Evolutionary conservation across 2,113 vertebrate genomes (phyloP).

Genomic region (Plestiodon gilberti): DNA sequence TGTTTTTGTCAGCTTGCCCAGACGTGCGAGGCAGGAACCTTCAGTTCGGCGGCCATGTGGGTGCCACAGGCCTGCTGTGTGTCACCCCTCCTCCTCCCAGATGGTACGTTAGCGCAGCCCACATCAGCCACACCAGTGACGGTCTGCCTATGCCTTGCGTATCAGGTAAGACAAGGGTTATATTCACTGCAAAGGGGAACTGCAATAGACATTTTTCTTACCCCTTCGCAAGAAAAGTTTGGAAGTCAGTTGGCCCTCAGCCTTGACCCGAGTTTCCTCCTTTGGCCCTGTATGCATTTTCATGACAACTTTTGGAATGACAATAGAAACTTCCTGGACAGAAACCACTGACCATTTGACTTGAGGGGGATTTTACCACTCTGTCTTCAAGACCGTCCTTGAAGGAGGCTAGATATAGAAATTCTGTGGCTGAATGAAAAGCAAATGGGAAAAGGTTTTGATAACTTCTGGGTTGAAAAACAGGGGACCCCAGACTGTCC

Average conservation of each 20-base stretch:
- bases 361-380: too few relatives aligned
- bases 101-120: too few relatives aligned
- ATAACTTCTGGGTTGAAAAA: not conserved
- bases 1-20: too few relatives aligned
- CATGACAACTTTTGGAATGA: not conserved
- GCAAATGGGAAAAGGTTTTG: not conserved
- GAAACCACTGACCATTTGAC: not conserved
- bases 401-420: not conserved
- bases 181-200: not conserved
- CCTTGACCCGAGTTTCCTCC: not conserved
- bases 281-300: not conserved
- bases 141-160: too few relatives aligned
- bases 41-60: too few relatives aligned
- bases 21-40: too few relatives aligned
- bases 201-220: not conserved
- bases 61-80: too few relatives aligned
- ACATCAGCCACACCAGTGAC: too few relatives aligned
- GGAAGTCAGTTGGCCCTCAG: not conserved
- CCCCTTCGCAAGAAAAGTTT: too few relatives aligned
- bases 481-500: not conserved
- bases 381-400: not conserved
- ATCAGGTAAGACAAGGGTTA: not conserved
- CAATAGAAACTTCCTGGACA: not conserved
- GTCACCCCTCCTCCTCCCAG: too few relatives aligned
- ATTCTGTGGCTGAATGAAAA: not conserved